These are phyloP conservation scores for Lathronympha strigana DNA, from an alignment of 2,888 invertebrate species.

Conservation along the genomic window DNA sequence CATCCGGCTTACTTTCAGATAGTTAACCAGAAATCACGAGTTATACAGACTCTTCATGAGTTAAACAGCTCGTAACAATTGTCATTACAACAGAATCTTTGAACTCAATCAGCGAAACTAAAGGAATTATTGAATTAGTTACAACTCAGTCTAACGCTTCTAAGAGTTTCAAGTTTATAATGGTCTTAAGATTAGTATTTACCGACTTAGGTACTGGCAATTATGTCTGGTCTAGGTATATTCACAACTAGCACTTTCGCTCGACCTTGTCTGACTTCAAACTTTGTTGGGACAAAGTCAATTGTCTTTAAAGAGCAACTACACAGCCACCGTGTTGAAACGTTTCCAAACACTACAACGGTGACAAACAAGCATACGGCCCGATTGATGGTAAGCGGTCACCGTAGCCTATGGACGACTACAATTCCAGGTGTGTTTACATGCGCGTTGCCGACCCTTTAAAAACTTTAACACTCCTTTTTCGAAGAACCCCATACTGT, in stretches of 20 bases:
- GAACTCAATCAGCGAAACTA: background rate
- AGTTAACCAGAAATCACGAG: no score
- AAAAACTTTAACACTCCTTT: no score
- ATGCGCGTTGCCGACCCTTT: no score
- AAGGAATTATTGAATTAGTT: background rate
- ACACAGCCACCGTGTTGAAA: no score
- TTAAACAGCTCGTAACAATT: background rate
- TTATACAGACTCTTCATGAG: no score
- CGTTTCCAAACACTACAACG: no score
- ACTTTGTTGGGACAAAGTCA: conserved; percentile 15
- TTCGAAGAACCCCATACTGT: no score
- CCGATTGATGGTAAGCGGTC: no score
- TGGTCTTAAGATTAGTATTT: background rate
- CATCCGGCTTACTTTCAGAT: no score
- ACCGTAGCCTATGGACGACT: no score
- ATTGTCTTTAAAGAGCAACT: background rate
- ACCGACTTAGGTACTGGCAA: background rate
- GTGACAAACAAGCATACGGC: no score
- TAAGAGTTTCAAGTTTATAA: background rate
- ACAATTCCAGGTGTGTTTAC: no score
- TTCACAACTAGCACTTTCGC: background rate
- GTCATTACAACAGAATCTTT: background rate
- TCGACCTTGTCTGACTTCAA: conserved; percentile 11
- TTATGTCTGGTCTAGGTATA: conserved; percentile 5
- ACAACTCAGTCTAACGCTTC: background rate